phyloP scores from a whole-genome alignment of 2,888 invertebrate species.

The Macrostomum cliftonense region DNA sequence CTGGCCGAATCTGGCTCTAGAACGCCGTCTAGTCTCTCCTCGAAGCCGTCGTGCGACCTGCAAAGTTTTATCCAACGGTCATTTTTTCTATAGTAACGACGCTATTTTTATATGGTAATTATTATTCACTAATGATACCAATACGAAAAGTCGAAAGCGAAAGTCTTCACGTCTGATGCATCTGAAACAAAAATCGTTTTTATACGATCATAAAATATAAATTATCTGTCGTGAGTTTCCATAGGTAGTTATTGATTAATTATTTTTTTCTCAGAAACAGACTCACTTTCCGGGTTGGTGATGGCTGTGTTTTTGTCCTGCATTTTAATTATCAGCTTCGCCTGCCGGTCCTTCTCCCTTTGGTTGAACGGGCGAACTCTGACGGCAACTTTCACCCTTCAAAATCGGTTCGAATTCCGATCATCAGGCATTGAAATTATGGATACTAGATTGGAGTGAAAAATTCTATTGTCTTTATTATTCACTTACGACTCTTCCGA shows the following conservation, averaged over 20 bases:
- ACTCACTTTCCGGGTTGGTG: conserved; percentile 16
- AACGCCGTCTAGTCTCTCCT: conserved; percentile 20
- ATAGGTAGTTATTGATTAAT: too few relatives aligned
- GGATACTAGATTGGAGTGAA: too few relatives aligned
- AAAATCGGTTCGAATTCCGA: too few relatives aligned
- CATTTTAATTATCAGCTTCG: conserved; percentile 34
- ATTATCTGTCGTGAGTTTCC: too few relatives aligned
- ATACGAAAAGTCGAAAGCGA: conserved; percentile 35
- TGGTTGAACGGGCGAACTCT: conserved; percentile 33
- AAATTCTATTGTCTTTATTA: too few relatives aligned
- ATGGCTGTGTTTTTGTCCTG: conserved; percentile 23
- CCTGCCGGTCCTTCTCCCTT: conserved; percentile 33
- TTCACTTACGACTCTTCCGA: too few relatives aligned
- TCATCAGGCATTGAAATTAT: too few relatives aligned
- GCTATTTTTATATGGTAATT: too few relatives aligned
- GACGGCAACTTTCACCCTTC: conserved; percentile 31
- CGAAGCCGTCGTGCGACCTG: conserved; percentile 38
- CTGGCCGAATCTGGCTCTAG: conserved; percentile 19
- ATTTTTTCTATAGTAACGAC: too few relatives aligned
- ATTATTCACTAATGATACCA: conserved; percentile 24
- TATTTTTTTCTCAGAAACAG: too few relatives aligned
- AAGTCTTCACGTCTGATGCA: conserved; percentile 11
- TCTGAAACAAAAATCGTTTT: background rate
- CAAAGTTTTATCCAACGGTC: too few relatives aligned
- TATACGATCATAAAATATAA: too few relatives aligned